These are phyloP conservation scores for Eristalis tenax DNA, from an alignment of 2,888 invertebrate species.

Conservation along the genomic window DNA sequence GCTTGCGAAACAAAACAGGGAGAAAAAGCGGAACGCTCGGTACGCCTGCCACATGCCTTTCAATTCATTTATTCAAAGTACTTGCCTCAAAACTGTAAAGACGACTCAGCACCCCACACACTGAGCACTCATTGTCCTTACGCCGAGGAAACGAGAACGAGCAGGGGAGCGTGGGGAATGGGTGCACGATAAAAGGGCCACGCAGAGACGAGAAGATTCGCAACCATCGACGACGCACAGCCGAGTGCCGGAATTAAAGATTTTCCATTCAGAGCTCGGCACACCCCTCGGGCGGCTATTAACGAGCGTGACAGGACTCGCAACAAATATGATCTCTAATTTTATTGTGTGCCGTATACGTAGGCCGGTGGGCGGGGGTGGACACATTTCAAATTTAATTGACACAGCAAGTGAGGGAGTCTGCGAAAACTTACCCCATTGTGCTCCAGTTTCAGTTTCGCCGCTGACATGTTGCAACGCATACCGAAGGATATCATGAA, in stretches of 20 bases:
- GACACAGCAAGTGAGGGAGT: slow-evolving; percentile 43
- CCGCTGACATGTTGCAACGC: slow-evolving; percentile 99
- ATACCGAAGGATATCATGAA: slow-evolving; percentile 98
- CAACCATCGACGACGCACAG: slow-evolving; percentile 3
- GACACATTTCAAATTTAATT: slow-evolving; percentile 67
- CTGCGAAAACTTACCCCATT: slow-evolving; percentile 82
- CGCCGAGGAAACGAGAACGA: slow-evolving; percentile 10
- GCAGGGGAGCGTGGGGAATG: slow-evolving; percentile 12
- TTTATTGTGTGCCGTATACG: slow-evolving; percentile 46
- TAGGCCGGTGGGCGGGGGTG: slow-evolving; percentile 7
- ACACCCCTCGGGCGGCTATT: slow-evolving; percentile 79
- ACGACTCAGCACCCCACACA: slow-evolving; percentile 58
- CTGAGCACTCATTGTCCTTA: slow-evolving; percentile 46
- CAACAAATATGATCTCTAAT: slow-evolving; percentile 75
- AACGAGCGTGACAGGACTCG: slow-evolving; percentile 79
- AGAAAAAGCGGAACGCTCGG: not conserved
- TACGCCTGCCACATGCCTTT: slow-evolving; percentile 61
- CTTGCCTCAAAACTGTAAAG: slow-evolving; percentile 38
- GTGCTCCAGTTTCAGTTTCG: slow-evolving; percentile 91
- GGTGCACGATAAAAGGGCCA: slow-evolving; percentile 55
- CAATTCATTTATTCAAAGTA: slow-evolving; percentile 69
- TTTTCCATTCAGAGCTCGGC: slow-evolving; percentile 69
- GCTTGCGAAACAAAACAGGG: slow-evolving; percentile 31
- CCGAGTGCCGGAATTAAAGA: slow-evolving; percentile 69
- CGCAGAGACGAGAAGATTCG: slow-evolving; percentile 48